These are phyloP conservation scores for Coilia nasus DNA, from an alignment of 2,797 vertebrate genomes.

Conservation along the genomic window DNA sequence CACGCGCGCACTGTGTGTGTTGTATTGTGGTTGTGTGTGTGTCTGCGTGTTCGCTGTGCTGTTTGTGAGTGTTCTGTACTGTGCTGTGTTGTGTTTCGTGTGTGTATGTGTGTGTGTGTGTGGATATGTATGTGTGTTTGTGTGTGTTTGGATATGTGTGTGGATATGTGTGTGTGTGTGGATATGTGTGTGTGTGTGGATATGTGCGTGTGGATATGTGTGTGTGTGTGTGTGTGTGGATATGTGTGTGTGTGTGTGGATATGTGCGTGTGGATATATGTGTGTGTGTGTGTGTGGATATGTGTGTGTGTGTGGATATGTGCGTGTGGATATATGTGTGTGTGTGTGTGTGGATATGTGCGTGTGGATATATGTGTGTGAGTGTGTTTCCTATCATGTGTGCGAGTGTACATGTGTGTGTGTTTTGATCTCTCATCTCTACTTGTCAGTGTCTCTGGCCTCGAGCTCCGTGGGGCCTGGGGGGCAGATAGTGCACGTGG, in stretches of 20 bases:
- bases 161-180: no score
- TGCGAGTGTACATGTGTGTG: not conserved
- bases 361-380: not conserved
- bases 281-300: no score
- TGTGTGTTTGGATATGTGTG: no score
- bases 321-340: no score
- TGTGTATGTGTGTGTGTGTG: no score
- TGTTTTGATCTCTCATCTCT: constrained; percentile 23
- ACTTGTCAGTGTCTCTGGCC: constrained; percentile 83
- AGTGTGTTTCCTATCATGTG: not conserved
- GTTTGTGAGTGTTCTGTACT: no score
- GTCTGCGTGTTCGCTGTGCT: no score
- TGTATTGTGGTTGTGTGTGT: no score
- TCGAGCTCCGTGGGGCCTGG: constrained; percentile 94
- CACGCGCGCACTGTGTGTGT: no score
- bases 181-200: not conserved
- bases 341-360: not conserved
- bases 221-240: not conserved
- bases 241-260: not conserved
- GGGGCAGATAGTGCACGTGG: constrained; percentile 92
- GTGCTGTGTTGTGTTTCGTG: no score
- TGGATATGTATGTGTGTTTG: no score
- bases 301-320: no score
- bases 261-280: not conserved
- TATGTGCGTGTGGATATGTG: not conserved